phyloP scores from a whole-genome alignment of 1,140 invertebrate genomes.

The Drosophila bipectinata region DNA sequence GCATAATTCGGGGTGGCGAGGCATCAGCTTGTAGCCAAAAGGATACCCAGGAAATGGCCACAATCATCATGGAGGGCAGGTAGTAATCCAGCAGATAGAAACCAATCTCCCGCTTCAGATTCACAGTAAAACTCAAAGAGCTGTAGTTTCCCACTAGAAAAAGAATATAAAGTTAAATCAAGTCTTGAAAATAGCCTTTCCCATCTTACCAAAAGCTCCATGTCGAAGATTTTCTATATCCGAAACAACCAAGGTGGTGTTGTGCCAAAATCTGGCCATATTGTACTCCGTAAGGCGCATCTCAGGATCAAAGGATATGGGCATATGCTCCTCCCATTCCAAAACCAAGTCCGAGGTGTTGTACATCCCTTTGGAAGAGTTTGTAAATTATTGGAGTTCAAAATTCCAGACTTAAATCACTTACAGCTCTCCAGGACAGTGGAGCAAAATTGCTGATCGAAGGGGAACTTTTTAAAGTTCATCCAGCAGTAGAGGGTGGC shows the following conservation, averaged over 20 bases:
- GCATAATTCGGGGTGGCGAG: slow-evolving; percentile 91
- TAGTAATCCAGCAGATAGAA: slow-evolving; percentile 96
- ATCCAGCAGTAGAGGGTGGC: slow-evolving; percentile 92
- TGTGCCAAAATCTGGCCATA: slow-evolving; percentile 88
- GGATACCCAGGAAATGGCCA: slow-evolving; percentile 95
- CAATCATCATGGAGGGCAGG: slow-evolving; percentile 94
- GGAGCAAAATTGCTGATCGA: slow-evolving; percentile 91
- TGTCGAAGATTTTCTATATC: slow-evolving; percentile 86
- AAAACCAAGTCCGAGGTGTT: slow-evolving; percentile 90
- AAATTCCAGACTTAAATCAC: neutral
- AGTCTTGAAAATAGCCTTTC: neutral
- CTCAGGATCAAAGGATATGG: slow-evolving; percentile 90
- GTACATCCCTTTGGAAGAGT: slow-evolving; percentile 87
- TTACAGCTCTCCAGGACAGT: slow-evolving; percentile 92
- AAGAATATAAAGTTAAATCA: neutral
- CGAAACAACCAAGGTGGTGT: slow-evolving; percentile 86
- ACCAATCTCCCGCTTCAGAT: slow-evolving; percentile 91
- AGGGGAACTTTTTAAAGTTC: slow-evolving; percentile 93
- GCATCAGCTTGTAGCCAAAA: slow-evolving; percentile 95
- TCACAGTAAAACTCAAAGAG: slow-evolving; percentile 90
- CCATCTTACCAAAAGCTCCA: slow-evolving; percentile 87
- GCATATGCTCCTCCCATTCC: slow-evolving; percentile 89
- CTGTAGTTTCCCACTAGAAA: slow-evolving; percentile 91
- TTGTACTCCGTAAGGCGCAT: slow-evolving; percentile 93
- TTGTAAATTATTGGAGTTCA: neutral